Conservation (phyloP, 92 coral and sea anemone genomes). For the Bergia puertoricense region DNA sequence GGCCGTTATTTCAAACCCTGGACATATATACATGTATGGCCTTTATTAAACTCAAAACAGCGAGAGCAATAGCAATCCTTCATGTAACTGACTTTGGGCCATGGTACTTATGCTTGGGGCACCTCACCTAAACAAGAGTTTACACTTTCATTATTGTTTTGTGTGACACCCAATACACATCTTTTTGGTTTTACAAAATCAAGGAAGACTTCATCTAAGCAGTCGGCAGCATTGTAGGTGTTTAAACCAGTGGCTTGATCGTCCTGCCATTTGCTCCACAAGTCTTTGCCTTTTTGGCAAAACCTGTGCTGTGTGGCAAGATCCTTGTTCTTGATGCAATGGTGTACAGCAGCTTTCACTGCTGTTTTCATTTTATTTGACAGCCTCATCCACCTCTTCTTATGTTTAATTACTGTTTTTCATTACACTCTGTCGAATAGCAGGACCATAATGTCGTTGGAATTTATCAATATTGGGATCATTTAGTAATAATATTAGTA, state of each 20-base stretch:
- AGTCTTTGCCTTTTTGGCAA: too few species aligned
- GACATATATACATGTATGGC: not conserved
- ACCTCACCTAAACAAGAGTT: conserved; percentile 20
- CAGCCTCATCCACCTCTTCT: too few species aligned
- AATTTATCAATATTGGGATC: not conserved
- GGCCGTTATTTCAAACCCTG: too few species aligned
- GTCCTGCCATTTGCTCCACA: conserved; percentile 6
- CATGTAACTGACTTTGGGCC: not conserved
- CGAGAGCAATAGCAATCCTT: not conserved
- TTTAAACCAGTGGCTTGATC: not conserved
- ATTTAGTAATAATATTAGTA: too few species aligned
- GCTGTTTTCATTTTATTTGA: too few species aligned
- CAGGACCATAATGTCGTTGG: not conserved
- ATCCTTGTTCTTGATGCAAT: too few species aligned
- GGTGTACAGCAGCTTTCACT: too few species aligned
- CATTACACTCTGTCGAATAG: not conserved
- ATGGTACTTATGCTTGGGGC: conserved; percentile 31
- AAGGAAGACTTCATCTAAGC: not conserved
- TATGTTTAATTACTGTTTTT: too few species aligned
- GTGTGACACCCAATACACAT: conserved; percentile 18
- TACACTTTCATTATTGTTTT: conserved; percentile 18
- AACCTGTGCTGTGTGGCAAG: too few species aligned
- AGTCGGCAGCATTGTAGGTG: not conserved
- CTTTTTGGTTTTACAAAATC: not conserved
- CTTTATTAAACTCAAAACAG: conserved; percentile 9